Evolutionary conservation across 2,113 vertebrate species (phyloP).

Genomic region (Vombatus ursinus): DNA sequence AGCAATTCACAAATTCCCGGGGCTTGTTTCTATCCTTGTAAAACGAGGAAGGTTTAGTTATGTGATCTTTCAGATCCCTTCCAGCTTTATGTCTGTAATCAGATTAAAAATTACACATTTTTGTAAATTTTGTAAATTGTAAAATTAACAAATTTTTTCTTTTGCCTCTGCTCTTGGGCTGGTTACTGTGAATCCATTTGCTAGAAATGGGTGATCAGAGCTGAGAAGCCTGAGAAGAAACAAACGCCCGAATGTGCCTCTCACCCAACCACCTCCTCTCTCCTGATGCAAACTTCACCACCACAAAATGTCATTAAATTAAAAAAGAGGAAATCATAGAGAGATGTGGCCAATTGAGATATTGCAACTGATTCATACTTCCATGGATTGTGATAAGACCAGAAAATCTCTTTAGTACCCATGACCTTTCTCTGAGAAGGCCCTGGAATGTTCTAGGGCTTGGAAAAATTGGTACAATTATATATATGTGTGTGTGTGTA

Average conservation of each 20-base stretch:
- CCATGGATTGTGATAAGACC: neutral
- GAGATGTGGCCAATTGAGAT: neutral
- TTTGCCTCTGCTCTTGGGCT: too few relatives aligned
- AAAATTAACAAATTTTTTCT: too few relatives aligned
- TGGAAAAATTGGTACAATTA: neutral
- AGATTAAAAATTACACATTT: neutral
- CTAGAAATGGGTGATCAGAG: too few relatives aligned
- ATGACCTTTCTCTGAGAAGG: neutral
- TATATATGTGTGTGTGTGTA: too few relatives aligned
- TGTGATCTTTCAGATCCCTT: neutral
- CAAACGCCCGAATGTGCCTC: neutral
- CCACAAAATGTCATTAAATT: neutral
- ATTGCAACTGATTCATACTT: neutral
- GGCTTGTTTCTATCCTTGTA: neutral
- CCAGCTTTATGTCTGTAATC: neutral
- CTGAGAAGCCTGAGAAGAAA: too few relatives aligned
- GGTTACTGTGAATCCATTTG: too few relatives aligned
- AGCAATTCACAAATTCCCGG: too few relatives aligned
- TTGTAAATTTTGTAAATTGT: too few relatives aligned
- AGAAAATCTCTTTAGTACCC: neutral
- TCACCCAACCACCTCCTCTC: neutral
- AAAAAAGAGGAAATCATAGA: neutral
- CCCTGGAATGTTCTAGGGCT: neutral
- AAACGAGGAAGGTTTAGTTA: neutral
- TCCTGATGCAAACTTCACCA: neutral